Evolutionary conservation across 2,888 invertebrate species (phyloP), one percentile per base, ranked within the genome.

Genomic region (Phasia obesa): DNA sequence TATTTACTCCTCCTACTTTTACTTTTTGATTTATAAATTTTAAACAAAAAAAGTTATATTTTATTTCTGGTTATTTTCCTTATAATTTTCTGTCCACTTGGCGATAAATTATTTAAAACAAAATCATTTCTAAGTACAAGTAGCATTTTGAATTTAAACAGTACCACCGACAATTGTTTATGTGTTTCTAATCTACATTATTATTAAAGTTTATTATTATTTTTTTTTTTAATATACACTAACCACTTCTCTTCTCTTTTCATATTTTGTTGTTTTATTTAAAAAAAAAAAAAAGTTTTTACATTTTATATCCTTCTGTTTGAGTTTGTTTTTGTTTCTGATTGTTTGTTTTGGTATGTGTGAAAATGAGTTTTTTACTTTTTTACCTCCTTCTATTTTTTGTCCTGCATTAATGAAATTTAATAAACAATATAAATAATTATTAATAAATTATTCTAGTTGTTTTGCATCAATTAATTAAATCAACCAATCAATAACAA

Each of bases 131-230:
- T 57, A 75, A 49, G 7, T 51, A 59, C 76, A 86, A 27, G 59
- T 85, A 86, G 87, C 85, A 87, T 87, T 87, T 86, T 87, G 82
- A 74, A 76, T 57, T 70, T n/a, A 60, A 67, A 31, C 31, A 49
- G 21, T 19, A 55, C 42, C 55, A 44, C 9, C 44, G 57, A 62
- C 7, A 47, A 57, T 59, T 60, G 49, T 60, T 59, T 73, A 53
- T 84, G n/a, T 74, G 55, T 84, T 79, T 78, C 57, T 75, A 81
- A 65, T 69, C 71, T 55, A 81, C 75, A 75, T 64, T 64, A 53
- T 23, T 81, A 35, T 25, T 17, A 31, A 75, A 76, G 42, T n/a
- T n/a, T 49, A 60, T 59, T 47, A 35, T 49, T 23, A 57, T n/a
- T 35, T 55, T 47, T n/a, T 35, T 42, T 71, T 60, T 42, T 35